Percentiles rank a stretch among this genome's conserved stretches.
phyloP scores from a whole-genome alignment of 2,888 invertebrate genomes.

The Panzeria rudis region DNA sequence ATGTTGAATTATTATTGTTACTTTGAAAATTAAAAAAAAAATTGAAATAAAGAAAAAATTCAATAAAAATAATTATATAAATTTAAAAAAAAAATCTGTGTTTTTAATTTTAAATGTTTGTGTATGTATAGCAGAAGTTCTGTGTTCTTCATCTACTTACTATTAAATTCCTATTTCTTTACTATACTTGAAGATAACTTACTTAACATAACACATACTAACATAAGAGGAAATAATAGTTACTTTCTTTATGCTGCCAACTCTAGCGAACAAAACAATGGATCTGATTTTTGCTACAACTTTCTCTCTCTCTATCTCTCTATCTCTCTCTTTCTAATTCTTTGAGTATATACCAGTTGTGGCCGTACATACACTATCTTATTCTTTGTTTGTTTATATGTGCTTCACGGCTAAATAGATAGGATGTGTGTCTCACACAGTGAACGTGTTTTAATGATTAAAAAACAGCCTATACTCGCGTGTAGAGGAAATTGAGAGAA shows the following conservation, averaged over 20 bases:
- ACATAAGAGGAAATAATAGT: background rate
- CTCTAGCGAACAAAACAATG: background rate
- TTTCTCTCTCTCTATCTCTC: background rate
- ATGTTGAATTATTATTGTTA: conserved; percentile 82
- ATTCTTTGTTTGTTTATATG: too few relatives aligned
- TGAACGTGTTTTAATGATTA: too few relatives aligned
- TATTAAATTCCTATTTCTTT: background rate
- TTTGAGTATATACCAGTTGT: too few relatives aligned
- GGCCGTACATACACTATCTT: too few relatives aligned
- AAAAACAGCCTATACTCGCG: too few relatives aligned
- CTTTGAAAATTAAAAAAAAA: conserved; percentile 81
- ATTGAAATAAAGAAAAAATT: conserved; percentile 71
- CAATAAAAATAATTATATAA: conserved; percentile 75
- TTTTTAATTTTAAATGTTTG: conserved; percentile 67
- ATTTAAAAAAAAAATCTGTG: conserved; percentile 74
- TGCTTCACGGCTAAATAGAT: too few relatives aligned
- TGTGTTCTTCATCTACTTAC: conserved; percentile 42
- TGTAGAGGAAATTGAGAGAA: too few relatives aligned
- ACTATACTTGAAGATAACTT: background rate
- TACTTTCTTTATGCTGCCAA: background rate
- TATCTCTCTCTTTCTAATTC: too few relatives aligned
- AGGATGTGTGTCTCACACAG: too few relatives aligned
- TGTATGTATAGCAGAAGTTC: background rate
- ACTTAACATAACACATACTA: background rate
- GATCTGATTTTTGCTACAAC: background rate